phyloP scores from a whole-genome alignment of 2,797 vertebrate genomes.

The Crax fasciolata region DNA sequence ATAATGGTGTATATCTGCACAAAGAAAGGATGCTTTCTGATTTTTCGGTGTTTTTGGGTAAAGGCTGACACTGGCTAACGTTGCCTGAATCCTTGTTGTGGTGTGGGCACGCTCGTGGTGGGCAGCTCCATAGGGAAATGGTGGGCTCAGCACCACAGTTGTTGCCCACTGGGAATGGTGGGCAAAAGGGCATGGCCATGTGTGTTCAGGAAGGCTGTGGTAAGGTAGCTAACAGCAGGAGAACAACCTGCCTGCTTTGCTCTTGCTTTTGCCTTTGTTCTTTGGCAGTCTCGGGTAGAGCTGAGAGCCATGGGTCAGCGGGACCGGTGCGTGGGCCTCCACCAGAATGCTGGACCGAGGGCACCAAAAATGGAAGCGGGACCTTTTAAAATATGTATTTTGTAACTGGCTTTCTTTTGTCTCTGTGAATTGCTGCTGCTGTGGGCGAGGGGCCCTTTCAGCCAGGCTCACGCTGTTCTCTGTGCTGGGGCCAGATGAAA shows the following conservation, averaged over 20 bases:
- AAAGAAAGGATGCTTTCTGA: background rate
- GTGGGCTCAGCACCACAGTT: fast-evolving
- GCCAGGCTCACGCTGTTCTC: background rate
- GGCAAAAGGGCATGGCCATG: fast-evolving
- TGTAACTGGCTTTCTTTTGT: conserved; percentile 3
- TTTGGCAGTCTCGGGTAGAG: fast-evolving
- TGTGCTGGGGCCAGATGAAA: background rate
- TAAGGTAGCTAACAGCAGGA: fast-evolving
- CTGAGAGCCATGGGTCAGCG: fast-evolving
- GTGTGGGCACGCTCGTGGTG: fast-evolving
- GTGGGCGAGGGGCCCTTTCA: conserved; percentile 35
- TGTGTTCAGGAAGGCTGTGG: fast-evolving
- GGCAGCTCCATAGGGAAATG: background rate
- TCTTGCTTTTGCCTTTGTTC: background rate
- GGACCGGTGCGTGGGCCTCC: background rate
- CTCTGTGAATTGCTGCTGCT: background rate
- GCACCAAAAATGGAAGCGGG: background rate
- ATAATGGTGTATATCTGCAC: background rate
- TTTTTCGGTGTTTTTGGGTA: fast-evolving
- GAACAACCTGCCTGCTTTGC: background rate
- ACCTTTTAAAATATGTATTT: background rate
- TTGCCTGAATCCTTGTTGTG: background rate
- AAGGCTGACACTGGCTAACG: fast-evolving
- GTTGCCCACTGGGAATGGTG: fast-evolving
- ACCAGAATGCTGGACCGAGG: fast-evolving